phyloP scores from a whole-genome alignment of 1,140 invertebrate genomes.

The Bicyclus anynana region DNA sequence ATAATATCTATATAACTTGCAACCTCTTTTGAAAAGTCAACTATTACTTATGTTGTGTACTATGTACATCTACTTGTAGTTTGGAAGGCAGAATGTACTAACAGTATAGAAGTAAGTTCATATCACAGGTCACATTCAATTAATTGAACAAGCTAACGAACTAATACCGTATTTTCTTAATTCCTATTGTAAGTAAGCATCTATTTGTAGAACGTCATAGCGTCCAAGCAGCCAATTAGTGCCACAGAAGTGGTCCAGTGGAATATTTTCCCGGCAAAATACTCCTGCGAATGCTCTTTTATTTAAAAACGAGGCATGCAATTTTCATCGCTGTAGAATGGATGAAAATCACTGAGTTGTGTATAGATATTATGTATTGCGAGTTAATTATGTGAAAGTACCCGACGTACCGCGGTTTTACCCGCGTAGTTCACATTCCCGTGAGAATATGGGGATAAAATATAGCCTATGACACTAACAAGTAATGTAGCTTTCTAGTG shows the following conservation, averaged over 20 bases:
- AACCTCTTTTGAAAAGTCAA: too few relatives aligned
- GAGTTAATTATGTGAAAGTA: too few relatives aligned
- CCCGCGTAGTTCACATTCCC: too few relatives aligned
- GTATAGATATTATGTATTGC: neutral
- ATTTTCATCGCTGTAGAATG: slow-evolving; percentile 9
- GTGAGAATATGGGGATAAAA: too few relatives aligned
- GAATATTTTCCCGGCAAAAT: slow-evolving; percentile 11
- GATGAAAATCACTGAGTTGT: neutral
- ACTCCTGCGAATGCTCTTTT: neutral
- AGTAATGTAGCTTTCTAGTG: too few relatives aligned
- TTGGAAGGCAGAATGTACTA: too few relatives aligned
- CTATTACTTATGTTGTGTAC: too few relatives aligned
- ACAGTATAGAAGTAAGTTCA: too few relatives aligned
- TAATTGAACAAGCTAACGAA: neutral
- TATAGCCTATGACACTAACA: too few relatives aligned
- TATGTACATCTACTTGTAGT: too few relatives aligned
- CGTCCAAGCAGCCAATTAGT: slow-evolving; percentile 16
- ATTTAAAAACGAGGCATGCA: slow-evolving; percentile 7
- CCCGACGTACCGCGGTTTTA: too few relatives aligned
- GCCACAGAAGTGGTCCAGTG: slow-evolving; percentile 12
- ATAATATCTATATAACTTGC: too few relatives aligned
- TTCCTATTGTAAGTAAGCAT: slow-evolving; percentile 7
- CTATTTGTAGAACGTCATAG: slow-evolving; percentile 16
- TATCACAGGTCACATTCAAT: neutral
- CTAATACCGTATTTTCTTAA: neutral